These are phyloP conservation scores for Drosophila quinaria DNA, from an alignment of 2,888 invertebrate species.

Conservation along the genomic window DNA sequence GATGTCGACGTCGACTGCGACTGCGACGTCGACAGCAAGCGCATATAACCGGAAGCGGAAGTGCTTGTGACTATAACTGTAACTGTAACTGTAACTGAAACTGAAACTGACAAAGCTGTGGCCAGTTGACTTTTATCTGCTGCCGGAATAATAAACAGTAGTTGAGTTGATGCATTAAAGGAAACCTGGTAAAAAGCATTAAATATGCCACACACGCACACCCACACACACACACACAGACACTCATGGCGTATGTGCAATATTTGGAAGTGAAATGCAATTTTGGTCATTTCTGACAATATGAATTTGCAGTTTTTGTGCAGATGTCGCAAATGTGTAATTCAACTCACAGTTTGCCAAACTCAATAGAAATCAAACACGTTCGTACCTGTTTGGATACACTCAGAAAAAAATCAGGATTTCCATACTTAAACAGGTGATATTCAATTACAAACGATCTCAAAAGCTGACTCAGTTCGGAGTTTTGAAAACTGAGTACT, in stretches of 20 bases:
- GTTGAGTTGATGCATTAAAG: background rate
- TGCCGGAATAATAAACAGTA: conserved; percentile 20
- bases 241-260: conserved; percentile 36
- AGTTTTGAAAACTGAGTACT: too few species aligned
- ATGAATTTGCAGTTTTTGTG: conserved; percentile 3
- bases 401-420: too few species aligned
- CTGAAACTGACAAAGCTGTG: conserved; percentile 10
- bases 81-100: conserved; percentile 21
- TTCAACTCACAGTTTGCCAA: conserved; percentile 2
- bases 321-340: conserved; percentile 4
- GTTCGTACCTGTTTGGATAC: conserved; percentile 4
- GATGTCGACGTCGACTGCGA: conserved; percentile 2
- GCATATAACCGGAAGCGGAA: conserved; percentile 49
- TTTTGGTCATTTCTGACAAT: conserved; percentile 1
- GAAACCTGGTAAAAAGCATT: conserved; percentile 23
- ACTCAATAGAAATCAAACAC: conserved; percentile 17
- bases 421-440: too few species aligned
- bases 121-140: conserved; percentile 14
- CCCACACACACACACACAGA: background rate
- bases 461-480: too few species aligned
- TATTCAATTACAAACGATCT: too few species aligned
- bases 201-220: conserved; percentile 12
- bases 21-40: conserved; percentile 5
- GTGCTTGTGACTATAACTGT: conserved; percentile 27
- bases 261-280: conserved; percentile 13